Evolutionary conservation across 2,113 vertebrate species (phyloP), one percentile per base, ranked within the genome.

Genomic region (Galeopterus variegatus): DNA sequence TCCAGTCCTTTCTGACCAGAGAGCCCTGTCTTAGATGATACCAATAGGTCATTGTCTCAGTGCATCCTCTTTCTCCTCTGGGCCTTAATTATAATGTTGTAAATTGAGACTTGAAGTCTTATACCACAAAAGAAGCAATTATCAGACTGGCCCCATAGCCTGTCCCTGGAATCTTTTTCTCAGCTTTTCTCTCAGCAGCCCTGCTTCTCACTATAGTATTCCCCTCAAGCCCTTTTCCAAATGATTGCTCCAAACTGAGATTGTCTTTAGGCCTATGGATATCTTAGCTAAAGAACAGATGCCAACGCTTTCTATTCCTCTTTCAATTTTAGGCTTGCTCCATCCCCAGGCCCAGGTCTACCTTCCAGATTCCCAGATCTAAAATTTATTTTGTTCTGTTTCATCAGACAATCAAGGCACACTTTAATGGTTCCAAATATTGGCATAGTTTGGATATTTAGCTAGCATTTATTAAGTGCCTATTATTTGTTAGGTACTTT

Each of bases 381-480:
- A 82, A 82, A 83, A 75, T 60, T 64, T 17, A 41, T 85, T 36
- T 89, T 83, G 9, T 73, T 95, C 28, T 58, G 15, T 91, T 95
- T 88, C 45, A 76, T 92, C 36, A 85, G 88, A 58, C 12, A 80
- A n/a, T 65, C 65, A 60, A 80, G 14, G 72, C 79, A 80, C 6
- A 65, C 85, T 33, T 91, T 72, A 73, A 17, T 26, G 41, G 83
- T 69, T 12, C 56, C 21, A 89, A 52, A 67, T 11, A 69, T 92
- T 90, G 50, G 17, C 36, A 73, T 90, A 28, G 36, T 82, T 93
- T 77, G 17, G 48, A 56, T 88, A 90, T 64, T 88, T 93, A 76
- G 31, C 41, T 70, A 4, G 62, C 8, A 86, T 87, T 96, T 95
- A 76, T 83, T 79, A 96, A 95, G 21, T 89, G 56, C 3, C 77